Evolutionary conservation across 1,140 invertebrate genomes (phyloP).

Genomic region (Homalodisca vitripennis): DNA sequence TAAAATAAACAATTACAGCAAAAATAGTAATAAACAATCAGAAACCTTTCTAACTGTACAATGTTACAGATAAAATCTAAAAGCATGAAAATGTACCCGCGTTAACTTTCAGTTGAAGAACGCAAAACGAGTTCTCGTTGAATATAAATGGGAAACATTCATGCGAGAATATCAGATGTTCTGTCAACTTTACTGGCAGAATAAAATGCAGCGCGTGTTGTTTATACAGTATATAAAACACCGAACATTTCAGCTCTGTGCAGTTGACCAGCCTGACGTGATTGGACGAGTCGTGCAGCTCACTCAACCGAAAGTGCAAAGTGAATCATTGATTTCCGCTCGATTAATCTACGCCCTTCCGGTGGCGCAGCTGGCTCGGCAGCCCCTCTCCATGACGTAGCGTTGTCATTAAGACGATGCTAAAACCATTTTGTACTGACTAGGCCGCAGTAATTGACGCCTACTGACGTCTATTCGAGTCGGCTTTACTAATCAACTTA

Average conservation of each 20-base stretch:
- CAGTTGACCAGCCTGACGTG: conserved; percentile 22
- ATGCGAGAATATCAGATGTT: not conserved
- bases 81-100: not conserved
- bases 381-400: not conserved
- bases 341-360: conserved; percentile 20
- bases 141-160: not conserved
- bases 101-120: not conserved
- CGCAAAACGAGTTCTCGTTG: not conserved
- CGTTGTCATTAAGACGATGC: not conserved
- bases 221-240: conserved; percentile 10
- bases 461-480: too few relatives aligned
- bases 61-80: not conserved
- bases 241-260: not conserved
- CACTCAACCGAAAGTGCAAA: conserved; percentile 26
- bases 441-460: too few relatives aligned
- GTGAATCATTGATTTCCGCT: conserved; percentile 28
- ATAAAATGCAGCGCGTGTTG: conserved; percentile 3
- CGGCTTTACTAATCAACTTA: too few relatives aligned
- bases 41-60: not conserved
- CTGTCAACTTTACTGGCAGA: not conserved
- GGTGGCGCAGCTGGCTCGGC: not conserved
- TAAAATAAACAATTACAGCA: not conserved
- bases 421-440: too few relatives aligned
- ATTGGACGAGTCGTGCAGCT: conserved; percentile 2
- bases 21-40: not conserved